Base-by-base conservation (phyloP, 2,888 invertebrate genomes). In the Apotomis capreana region DNA sequence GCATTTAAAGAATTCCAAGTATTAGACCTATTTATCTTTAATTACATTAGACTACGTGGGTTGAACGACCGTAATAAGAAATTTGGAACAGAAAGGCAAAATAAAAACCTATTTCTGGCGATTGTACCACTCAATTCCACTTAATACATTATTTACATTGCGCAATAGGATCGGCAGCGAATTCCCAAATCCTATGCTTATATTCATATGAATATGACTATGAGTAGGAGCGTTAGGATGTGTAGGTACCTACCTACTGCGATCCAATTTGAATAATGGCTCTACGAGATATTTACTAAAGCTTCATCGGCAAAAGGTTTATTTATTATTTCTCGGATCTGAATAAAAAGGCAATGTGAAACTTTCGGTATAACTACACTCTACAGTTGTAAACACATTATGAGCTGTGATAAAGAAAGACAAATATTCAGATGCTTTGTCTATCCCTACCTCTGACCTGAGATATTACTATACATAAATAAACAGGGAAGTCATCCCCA, bases 101-200 rank as follows among this genome's bases (percentile, higher is more conserved):
- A 59, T 46, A 65, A 60, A 46, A 59, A n/a, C 37, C 54, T 57
- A 68, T 68, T 71, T 67, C 40, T 68, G 49, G 61, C 67, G 59
- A 58, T 54, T 49, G 57, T 57, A 44, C 15, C 51, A 57, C 13
- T 55, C 55, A 67, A 71, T 57, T 55, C 44, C 71, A 61, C 49
- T 71, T 61, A 67, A 67, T 67, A 70, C 61, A 49, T 70, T 55
- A 67, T 70, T 70, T 70, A 70, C 65, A 65, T 54, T 55, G 65
- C 70, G 60, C 65, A 71, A 57, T 68, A 46, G 13, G 55, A 59
- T 67, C 57, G 65, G 1, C 65, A 8, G 67, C 12, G 57, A 62
- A 71, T 57, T 57, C 67, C 67, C 61, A 68, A 71, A 68, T 71
- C 67, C 67, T 51, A 52, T 13, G 63, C 69, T 64, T 49, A 67